Base-by-base conservation (phyloP, 2,797 vertebrate species). In the Mycteria americana region DNA sequence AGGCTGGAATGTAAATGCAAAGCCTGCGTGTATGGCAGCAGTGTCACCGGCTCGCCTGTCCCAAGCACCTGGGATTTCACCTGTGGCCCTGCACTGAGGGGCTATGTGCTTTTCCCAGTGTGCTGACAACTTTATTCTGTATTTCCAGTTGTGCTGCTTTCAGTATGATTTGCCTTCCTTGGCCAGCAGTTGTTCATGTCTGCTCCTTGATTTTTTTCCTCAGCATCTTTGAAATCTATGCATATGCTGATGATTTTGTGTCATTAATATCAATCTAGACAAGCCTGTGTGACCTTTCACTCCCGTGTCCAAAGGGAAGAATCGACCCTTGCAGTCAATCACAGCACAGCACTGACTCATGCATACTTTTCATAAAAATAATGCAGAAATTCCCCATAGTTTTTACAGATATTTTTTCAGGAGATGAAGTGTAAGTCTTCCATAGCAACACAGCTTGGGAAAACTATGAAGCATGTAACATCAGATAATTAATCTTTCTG, bases 331-430 rank as follows among this genome's bases (percentile, higher is more conserved):
- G 83, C 89, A 88, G 85, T 84, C 79, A 77, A 78, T 74, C 92
- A 92, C 92, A 75, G 75, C n/a, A 64, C 56, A 88, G 73, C 91
- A 84, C 95, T 95, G 96, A 97, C 85, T 95, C 96, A 95, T 94
- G 63, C 95, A 95, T 96, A 92, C 69, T 96, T 96, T 86, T 95
- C 65, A 50, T 65, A 51, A 88, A 97, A 95, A 96, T 85, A 94
- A 95, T 93, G 76, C 62, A 74, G 83, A 93, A 95, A 96, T 92
- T 97, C 95, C 83, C 94, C 74, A 85, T 85, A 84, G 96, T 73
- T 93, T 88, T 92, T 81, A 90, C 76, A 84, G 70, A 73, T 86
- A 13, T 89, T 94, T 70, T 95, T 96, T 96, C 85, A 78, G 89
- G 81, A 89, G 46, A 45, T 89, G 73, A 92, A 95, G 48, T 86